phyloP scores from a whole-genome alignment of 2,888 invertebrate species.

The Cremastinae sp. region DNA sequence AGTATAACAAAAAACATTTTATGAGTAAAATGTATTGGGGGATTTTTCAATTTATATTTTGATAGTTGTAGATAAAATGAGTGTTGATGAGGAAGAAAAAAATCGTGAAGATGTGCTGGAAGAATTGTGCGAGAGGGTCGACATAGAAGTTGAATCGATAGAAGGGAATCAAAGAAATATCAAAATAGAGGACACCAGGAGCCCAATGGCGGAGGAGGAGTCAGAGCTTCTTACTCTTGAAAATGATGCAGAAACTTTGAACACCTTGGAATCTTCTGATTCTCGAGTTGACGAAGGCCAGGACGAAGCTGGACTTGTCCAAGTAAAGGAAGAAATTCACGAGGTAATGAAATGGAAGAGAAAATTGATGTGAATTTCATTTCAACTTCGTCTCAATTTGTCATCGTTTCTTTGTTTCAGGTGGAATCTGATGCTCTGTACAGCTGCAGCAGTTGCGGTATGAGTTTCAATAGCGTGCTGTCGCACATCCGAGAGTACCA shows the following conservation, averaged over 20 bases:
- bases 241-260: constrained; percentile 47
- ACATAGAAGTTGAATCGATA: constrained; percentile 5
- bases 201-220: constrained; percentile 68
- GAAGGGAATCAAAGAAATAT: background rate
- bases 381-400: too few relatives aligned
- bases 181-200: constrained; percentile 64
- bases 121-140: constrained; percentile 15
- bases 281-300: constrained; percentile 68
- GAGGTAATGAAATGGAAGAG: constrained; percentile 66
- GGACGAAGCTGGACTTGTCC: constrained; percentile 67
- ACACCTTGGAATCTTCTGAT: constrained; percentile 69
- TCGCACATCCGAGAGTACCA: constrained; percentile 86
- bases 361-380: constrained; percentile 9
- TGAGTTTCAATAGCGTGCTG: constrained; percentile 84
- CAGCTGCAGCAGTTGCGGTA: constrained; percentile 85
- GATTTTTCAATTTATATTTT: background rate
- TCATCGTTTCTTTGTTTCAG: too few relatives aligned
- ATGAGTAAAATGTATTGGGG: too few relatives aligned
- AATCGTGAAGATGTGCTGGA: constrained; percentile 16
- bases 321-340: constrained; percentile 73
- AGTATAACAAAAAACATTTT: too few relatives aligned
- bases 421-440: constrained; percentile 81
- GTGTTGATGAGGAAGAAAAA: background rate
- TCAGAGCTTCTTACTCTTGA: constrained; percentile 67
- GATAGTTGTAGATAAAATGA: background rate